phyloP scores from a whole-genome alignment of 2,113 vertebrate species.

The Cathartes aura region DNA sequence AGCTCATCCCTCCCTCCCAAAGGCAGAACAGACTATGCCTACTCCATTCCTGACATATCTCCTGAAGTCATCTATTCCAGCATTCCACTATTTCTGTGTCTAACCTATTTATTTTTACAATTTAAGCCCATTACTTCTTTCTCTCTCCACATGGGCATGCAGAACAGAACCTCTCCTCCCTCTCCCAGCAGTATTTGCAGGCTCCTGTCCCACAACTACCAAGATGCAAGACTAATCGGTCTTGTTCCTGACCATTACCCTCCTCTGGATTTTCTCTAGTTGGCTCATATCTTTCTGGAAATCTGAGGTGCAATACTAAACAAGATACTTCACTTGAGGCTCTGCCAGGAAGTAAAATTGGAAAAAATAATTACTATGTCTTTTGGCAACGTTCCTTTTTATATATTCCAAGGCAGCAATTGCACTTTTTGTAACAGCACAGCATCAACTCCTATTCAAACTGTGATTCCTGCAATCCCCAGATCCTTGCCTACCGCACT shows the following conservation, averaged over 20 bases:
- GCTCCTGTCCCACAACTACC: background rate
- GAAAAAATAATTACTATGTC: background rate
- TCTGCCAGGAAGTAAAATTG: background rate
- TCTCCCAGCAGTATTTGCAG: background rate
- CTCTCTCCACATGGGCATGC: fast-evolving
- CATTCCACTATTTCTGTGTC: background rate
- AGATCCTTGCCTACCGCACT: fast-evolving
- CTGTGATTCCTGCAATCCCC: background rate
- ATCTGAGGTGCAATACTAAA: background rate
- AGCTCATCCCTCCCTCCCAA: background rate
- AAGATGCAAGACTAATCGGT: fast-evolving
- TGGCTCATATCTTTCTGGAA: background rate
- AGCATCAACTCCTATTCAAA: background rate
- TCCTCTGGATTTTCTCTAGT: background rate
- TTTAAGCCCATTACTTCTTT: background rate
- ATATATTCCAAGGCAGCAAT: background rate
- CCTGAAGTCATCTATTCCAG: background rate
- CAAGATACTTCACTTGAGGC: background rate
- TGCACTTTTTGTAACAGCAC: background rate
- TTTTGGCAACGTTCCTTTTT: background rate
- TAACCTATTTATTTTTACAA: background rate
- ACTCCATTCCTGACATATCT: background rate
- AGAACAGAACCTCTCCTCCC: background rate
- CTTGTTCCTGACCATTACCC: background rate
- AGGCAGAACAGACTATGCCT: background rate